Conservation (phyloP, 2,113 vertebrate species). For the Podilymbus podiceps region DNA sequence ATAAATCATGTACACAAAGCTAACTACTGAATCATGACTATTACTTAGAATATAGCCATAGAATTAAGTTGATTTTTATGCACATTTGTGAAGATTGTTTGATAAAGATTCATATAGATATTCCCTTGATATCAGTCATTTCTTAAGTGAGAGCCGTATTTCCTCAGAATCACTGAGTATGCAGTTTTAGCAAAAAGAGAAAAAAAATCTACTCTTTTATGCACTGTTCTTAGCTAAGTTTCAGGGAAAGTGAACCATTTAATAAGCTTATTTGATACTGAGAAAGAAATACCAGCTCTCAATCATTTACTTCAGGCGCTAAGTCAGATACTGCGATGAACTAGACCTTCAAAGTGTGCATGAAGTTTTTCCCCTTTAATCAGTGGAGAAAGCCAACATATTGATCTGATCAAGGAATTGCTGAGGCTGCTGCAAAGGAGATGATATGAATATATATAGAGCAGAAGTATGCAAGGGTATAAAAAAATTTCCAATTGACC, state of each 20-base stretch:
- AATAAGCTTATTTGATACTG: neutral
- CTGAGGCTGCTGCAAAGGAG: neutral
- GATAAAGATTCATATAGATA: neutral
- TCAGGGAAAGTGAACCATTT: neutral
- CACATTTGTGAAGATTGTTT: neutral
- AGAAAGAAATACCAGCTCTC: neutral
- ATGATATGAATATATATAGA: neutral
- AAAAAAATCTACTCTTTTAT: neutral
- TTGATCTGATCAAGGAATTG: slow-evolving; percentile 1
- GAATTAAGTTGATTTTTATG: neutral
- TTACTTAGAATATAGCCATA: neutral
- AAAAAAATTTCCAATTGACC: neutral
- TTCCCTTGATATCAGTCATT: neutral
- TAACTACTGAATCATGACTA: neutral
- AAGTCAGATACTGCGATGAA: neutral
- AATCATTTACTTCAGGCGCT: neutral
- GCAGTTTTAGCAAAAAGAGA: neutral
- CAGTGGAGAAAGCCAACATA: neutral
- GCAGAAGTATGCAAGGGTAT: neutral
- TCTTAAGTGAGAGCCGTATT: neutral
- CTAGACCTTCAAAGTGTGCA: neutral
- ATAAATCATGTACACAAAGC: neutral
- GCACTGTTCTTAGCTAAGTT: neutral
- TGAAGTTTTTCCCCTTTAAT: neutral
- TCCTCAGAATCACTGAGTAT: neutral